These are phyloP conservation scores for Pterophyllum scalare DNA, from an alignment of 2,113 vertebrate genomes.

Conservation along the genomic window DNA sequence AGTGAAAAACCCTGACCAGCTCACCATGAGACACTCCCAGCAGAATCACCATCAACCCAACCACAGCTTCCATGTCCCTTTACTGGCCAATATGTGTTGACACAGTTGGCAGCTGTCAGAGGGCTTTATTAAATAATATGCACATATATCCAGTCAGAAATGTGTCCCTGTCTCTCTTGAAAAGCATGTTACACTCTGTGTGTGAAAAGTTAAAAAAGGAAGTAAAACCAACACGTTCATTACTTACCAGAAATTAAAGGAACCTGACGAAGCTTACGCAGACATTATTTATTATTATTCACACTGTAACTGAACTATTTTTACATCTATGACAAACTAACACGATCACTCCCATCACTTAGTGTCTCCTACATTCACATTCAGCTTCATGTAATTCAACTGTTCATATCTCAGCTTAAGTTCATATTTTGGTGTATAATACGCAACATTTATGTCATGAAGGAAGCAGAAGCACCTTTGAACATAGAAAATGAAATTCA, in stretches of 20 bases:
- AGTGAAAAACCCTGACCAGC: background rate
- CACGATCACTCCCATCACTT: fast-evolving
- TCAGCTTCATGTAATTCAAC: background rate
- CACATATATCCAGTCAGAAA: background rate
- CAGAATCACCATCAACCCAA: background rate
- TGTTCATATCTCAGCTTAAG: fast-evolving
- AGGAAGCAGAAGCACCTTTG: background rate
- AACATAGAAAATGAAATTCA: background rate
- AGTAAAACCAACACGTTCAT: background rate
- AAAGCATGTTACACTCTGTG: background rate
- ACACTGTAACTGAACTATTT: background rate
- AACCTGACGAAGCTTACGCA: background rate
- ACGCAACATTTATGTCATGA: fast-evolving
- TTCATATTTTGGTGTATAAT: background rate
- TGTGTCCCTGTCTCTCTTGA: background rate
- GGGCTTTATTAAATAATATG: background rate
- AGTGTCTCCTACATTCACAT: too few relatives aligned
- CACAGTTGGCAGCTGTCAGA: too few relatives aligned
- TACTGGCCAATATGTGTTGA: too few relatives aligned
- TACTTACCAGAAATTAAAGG: background rate
- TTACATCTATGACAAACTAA: background rate
- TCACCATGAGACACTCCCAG: background rate
- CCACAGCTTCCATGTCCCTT: background rate
- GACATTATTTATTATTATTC: fast-evolving
- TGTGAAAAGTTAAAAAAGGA: background rate